phyloP scores from a whole-genome alignment of 1,140 invertebrate species.

The Tetramorium alpestre region DNA sequence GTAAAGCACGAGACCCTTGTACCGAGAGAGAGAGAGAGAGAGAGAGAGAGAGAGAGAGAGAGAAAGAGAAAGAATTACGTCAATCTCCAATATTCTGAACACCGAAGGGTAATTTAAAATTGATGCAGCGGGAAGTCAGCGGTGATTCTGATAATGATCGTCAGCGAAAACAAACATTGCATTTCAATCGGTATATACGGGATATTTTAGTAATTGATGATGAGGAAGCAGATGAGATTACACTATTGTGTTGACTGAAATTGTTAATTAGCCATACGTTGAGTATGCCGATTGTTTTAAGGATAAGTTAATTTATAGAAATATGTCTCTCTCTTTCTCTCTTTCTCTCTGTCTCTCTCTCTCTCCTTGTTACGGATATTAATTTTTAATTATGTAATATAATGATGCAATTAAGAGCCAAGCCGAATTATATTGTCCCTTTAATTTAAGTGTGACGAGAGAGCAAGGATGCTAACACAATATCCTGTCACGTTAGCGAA shows the following conservation, averaged over 20 bases:
- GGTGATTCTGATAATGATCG: conserved; percentile 31
- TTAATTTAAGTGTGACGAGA: conserved; percentile 37
- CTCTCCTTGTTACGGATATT: not conserved
- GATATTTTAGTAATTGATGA: not conserved
- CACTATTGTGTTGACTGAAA: not conserved
- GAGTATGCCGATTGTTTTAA: not conserved
- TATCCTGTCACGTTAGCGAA: conserved; percentile 38
- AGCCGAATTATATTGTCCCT: not conserved
- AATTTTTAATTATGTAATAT: conserved; percentile 2
- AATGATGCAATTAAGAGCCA: not conserved
- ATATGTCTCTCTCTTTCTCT: not conserved
- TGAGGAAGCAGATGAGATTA: not conserved
- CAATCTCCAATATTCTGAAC: not conserved
- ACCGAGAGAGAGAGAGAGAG: conserved; percentile 1
- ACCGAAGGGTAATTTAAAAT: not conserved
- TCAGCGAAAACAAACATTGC: conserved; percentile 5
- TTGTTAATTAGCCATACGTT: not conserved
- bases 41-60: not conserved
- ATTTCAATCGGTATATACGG: not conserved
- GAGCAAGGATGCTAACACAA: conserved; percentile 40
- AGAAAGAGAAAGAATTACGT: not conserved
- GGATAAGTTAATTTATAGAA: not conserved
- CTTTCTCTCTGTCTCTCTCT: not conserved
- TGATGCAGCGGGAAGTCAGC: conserved; percentile 9
- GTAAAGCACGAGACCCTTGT: conserved; percentile 48